A percentile compares a stretch with the other conserved stretches of the same genome.
Conservation (phyloP, 2,888 invertebrate genomes). For the Drosophila paramelanica region DNA sequence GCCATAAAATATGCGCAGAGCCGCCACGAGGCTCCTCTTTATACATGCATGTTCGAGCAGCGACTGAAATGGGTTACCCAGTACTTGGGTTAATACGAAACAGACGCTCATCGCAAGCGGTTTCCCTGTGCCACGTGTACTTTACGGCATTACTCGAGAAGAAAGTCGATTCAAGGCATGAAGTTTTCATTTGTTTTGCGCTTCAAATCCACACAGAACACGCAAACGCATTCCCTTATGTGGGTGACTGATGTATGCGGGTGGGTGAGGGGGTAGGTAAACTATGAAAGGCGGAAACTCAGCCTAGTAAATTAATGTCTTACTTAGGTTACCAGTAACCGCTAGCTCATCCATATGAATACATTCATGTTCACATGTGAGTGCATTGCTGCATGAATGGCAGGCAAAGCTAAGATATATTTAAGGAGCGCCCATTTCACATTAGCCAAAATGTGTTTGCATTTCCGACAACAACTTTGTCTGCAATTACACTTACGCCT, state of each 20-base stretch:
- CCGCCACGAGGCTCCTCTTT: constrained; percentile 4
- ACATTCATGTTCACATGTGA: constrained; percentile 7
- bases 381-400: constrained; percentile 3
- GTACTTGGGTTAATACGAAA: constrained; percentile 23
- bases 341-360: constrained; percentile 19
- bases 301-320: constrained; percentile 71
- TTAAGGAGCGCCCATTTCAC: constrained; percentile 3
- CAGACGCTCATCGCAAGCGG: constrained; percentile 43
- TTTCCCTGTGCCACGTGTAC: constrained; percentile 43
- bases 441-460: constrained; percentile 49
- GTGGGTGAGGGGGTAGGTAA: neutral
- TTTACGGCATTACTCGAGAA: constrained; percentile 62
- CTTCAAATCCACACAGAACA: constrained; percentile 62
- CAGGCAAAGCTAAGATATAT: constrained; percentile 20
- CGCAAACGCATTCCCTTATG: constrained; percentile 49
- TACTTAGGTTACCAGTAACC: constrained; percentile 50
- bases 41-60: constrained; percentile 17
- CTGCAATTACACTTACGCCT: constrained; percentile 3
- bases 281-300: constrained; percentile 47
- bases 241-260: constrained; percentile 30
- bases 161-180: constrained; percentile 68
- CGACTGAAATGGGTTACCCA: constrained; percentile 35
- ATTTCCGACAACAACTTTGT: constrained; percentile 39
- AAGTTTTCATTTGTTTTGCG: constrained; percentile 67
- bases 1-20: constrained; percentile 68